Conservation (phyloP, 2,113 vertebrate genomes). For the Corydoras sp. region DNA sequence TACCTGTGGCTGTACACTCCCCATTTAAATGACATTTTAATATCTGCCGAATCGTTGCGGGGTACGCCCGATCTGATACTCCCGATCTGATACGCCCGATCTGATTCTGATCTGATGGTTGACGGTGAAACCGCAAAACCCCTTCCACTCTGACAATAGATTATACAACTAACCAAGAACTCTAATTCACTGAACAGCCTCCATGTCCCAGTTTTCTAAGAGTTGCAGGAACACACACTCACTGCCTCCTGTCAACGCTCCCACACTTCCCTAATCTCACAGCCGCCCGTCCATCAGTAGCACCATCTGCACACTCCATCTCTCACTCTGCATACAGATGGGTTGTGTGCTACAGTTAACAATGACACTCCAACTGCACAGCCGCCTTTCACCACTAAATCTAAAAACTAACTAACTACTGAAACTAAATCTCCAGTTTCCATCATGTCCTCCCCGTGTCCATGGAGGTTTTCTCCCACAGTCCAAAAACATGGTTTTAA, state of each 20-base stretch:
- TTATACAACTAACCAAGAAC: background rate
- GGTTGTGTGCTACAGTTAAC: background rate
- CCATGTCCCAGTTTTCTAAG: slow-evolving; percentile 1
- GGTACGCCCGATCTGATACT: too few species aligned
- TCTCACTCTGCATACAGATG: background rate
- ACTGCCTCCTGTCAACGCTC: slow-evolving; percentile 25
- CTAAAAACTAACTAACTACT: too few species aligned
- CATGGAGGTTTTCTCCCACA: too few species aligned
- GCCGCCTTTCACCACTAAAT: background rate
- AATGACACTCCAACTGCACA: background rate
- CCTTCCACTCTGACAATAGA: background rate
- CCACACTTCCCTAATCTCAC: slow-evolving; percentile 29
- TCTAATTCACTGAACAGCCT: slow-evolving; percentile 25
- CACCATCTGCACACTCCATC: slow-evolving; percentile 26
- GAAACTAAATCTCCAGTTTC: too few species aligned
- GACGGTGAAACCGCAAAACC: too few species aligned
- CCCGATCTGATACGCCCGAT: too few species aligned
- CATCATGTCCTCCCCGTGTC: too few species aligned
- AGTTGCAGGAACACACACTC: slow-evolving; percentile 29
- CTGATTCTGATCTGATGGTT: too few species aligned
- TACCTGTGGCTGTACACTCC: too few species aligned
- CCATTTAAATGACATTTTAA: too few species aligned
- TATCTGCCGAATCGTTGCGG: too few species aligned
- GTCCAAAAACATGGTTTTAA: too few species aligned
- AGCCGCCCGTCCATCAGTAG: slow-evolving; percentile 26